Base-by-base conservation (phyloP, 2,888 invertebrate genomes). In the Conistra vaccinii region DNA sequence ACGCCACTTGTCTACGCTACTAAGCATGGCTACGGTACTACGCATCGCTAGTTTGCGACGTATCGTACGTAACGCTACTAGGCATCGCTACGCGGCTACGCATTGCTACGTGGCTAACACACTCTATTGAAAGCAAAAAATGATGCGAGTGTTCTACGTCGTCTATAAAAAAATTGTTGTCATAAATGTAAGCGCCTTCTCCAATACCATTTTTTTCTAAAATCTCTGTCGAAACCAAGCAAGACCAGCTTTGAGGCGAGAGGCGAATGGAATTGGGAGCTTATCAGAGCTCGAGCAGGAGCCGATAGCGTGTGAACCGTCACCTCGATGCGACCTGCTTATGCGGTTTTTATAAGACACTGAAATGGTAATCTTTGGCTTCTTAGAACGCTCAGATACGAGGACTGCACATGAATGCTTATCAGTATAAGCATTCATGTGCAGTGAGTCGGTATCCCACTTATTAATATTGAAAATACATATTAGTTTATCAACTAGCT, bases 251-350 rank as follows among this genome's bases (percentile, higher is more conserved):
- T 83, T 81, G 76, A 82, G 75, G 79, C 76, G 71, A 79, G 76
- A 32, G 68, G 76, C 69, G 86, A 87, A 87, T 87, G 80, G 86
- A 85, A 88, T 87, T 86, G 85, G 72, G 78, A 85, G 88, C 83
- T 88, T 85, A 79, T 70, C 83, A 68, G 71, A 84, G 82, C 85
- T 81, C 77, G 78, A 84, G 63, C 48, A 62, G 69, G 53, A 70
- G 69, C 78, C 70, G 85, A 87, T 88, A 81, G 78, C 77, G 66
- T 78, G 78, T 69, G 80, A 76, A 74, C 62, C 55, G 55, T 35
- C 82, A 83, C 65, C 72, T 58, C 35, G 53, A 60, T 63, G 42
- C 23, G 32, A 73, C 39, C 53, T 63, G 62, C 45, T 72, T 60
- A 32, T 70, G 45, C 35, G 23, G 14, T 53, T 45, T 70, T 29